Conservation (phyloP, 2,113 vertebrate species). For the Hippocampus guttulatus region DNA sequence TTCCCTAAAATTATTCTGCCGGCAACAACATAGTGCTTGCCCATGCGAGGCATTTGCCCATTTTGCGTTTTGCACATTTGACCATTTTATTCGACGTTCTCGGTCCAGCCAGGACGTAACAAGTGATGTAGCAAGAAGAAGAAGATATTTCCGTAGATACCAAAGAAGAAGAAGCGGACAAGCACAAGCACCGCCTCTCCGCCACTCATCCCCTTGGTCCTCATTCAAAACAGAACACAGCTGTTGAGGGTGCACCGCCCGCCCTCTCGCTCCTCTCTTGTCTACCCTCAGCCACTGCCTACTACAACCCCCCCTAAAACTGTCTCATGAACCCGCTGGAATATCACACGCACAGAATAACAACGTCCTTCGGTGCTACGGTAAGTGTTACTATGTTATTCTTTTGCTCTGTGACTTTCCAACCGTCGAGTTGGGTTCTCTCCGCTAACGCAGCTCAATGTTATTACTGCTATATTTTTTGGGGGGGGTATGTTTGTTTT, state of each 20-base stretch:
- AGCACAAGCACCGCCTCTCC: constrained; percentile 49
- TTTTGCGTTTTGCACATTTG: background rate
- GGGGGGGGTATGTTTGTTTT: constrained; percentile 56
- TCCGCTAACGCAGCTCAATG: constrained; percentile 34
- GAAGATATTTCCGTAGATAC: background rate
- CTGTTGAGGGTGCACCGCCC: constrained; percentile 56
- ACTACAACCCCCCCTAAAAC: background rate
- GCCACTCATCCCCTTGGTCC: constrained; percentile 33
- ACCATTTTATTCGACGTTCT: background rate
- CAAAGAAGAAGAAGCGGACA: constrained; percentile 12
- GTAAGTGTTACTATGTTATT: constrained; percentile 35
- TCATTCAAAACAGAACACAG: constrained; percentile 74
- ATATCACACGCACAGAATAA: constrained; percentile 21
- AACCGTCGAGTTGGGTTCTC: constrained; percentile 23
- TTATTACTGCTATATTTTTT: constrained; percentile 9
- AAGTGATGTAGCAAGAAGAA: background rate
- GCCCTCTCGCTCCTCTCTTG: background rate
- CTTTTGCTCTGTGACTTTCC: background rate
- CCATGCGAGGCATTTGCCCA: background rate
- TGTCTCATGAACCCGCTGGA: constrained; percentile 37
- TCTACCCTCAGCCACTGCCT: constrained; percentile 27
- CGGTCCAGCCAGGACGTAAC: background rate
- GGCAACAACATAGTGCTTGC: background rate
- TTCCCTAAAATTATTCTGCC: background rate
- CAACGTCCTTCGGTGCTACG: constrained; percentile 24